Evolutionary conservation across 2,888 invertebrate genomes (phyloP), one percentile per base, ranked within the genome.

Genomic region (Dicyrtoma fusca): DNA sequence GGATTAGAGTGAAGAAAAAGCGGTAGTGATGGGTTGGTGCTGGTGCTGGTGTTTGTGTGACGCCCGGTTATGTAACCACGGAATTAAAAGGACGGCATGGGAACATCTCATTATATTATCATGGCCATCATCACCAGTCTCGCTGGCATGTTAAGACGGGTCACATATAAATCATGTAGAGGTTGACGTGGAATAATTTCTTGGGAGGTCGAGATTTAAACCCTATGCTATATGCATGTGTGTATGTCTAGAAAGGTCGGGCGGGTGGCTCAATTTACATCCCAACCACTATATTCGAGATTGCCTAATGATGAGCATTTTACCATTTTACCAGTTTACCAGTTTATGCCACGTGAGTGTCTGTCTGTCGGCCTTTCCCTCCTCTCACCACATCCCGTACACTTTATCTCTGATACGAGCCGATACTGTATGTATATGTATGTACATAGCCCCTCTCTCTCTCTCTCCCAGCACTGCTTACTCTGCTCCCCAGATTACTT

Each of bases 131-230:
- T 61, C 64, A 64, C 64, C 23, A 44, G 63, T 42, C 17, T 19
- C 11, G 47, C n/a, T 11, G 21, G 53, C 63, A 63, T 53, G 53
- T 13, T 45, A 45, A 63, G 45, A 42, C n/a, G 66, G 51, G 51
- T 34, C n/a, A 53, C 26, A 17, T 53, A 69, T 69, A 69, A 69
- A 69, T 69, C 69, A 69, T 69, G 25, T 5, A 17, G 42, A 57
- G 26, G 59, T 25, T 69, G 69, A 69, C 69, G 44, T 25, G 69
- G 47, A 69, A 69, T 69, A 69, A 69, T 69, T 69, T 69, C 64
- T 49, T 47, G 47, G 49, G 26, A 34, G 64, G 64, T 64, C 49
- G 64, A 64, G 64, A 49, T 49, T 64, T 64, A 49, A 64, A 64
- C 47, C 47, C 63, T 45, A 13, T 63, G 21, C 10, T 42, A 45